These are phyloP conservation scores for Coelinius sp. DNA, from an alignment of 2,888 invertebrate genomes.

Conservation along the genomic window DNA sequence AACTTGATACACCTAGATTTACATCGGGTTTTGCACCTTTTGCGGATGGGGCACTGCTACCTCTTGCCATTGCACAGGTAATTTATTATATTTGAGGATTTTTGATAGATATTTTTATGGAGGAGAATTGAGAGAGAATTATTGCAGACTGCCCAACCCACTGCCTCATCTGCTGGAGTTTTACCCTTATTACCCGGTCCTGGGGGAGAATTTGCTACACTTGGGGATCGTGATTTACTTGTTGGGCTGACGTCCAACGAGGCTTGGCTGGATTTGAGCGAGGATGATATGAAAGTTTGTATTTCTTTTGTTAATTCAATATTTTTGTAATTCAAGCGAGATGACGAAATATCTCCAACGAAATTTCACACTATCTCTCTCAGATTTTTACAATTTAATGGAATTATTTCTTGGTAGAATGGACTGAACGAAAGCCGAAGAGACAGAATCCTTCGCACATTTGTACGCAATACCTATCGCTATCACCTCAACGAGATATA, in stretches of 20 bases:
- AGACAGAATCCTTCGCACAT: constrained; percentile 89
- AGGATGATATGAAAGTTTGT: constrained; percentile 67
- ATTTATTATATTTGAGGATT: neutral
- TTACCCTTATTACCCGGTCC: constrained; percentile 80
- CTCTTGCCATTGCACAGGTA: constrained; percentile 61
- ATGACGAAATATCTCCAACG: neutral
- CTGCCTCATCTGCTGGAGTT: constrained; percentile 73
- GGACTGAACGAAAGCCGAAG: constrained; percentile 92
- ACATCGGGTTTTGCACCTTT: constrained; percentile 95
- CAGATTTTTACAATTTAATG: too few relatives aligned
- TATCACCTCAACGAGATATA: constrained; percentile 96
- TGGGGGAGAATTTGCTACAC: constrained; percentile 86
- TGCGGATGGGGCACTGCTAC: constrained; percentile 89
- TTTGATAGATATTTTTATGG: neutral
- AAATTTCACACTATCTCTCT: neutral
- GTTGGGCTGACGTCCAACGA: constrained; percentile 86
- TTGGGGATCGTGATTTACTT: constrained; percentile 85
- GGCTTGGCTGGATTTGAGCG: constrained; percentile 72
- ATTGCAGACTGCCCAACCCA: constrained; percentile 74
- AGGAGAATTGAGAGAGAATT: neutral
- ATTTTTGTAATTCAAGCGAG: neutral
- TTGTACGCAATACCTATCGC: constrained; percentile 94
- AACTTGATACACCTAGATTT: constrained; percentile 85
- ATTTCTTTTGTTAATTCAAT: neutral
- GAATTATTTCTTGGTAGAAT: constrained; percentile 77